Percentiles rank a stretch among this genome's conserved stretches.
Evolutionary conservation across 2,797 vertebrate genomes (phyloP).

Genomic region (Manis crassicaudata): DNA sequence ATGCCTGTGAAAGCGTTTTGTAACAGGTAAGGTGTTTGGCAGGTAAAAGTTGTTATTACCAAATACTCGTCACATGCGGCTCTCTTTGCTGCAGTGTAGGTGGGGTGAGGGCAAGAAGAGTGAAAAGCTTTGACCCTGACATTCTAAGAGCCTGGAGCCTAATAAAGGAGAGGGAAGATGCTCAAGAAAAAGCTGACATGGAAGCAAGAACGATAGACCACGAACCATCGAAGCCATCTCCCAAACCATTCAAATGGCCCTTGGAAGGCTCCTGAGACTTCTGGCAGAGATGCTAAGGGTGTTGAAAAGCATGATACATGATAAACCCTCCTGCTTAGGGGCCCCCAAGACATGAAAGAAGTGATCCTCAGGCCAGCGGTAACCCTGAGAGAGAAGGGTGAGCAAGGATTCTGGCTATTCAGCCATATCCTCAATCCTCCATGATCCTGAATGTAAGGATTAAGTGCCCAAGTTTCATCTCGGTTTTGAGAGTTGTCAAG

Average conservation of each 20-base stretch:
- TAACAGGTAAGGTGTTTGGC: conserved; percentile 27
- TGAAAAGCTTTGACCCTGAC: neutral
- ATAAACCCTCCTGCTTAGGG: neutral
- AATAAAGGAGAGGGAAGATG: neutral
- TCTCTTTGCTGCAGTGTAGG: neutral
- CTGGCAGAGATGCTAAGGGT: neutral
- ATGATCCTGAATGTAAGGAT: neutral
- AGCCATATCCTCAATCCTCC: neutral
- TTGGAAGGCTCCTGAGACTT: neutral
- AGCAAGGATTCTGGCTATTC: neutral
- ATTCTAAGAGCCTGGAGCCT: neutral
- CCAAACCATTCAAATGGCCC: neutral
- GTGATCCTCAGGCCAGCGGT: neutral
- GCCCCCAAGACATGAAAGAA: neutral
- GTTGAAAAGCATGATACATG: neutral
- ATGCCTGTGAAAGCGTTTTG: neutral
- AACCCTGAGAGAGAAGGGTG: neutral
- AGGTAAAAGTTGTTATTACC: conserved; percentile 26
- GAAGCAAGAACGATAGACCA: neutral
- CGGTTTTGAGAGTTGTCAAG: conserved; percentile 22
- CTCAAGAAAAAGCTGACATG: neutral
- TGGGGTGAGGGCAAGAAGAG: neutral
- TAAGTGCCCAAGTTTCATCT: neutral
- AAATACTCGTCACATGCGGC: neutral
- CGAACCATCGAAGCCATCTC: neutral